Evolutionary conservation across 2,888 invertebrate genomes (phyloP).

Genomic region (Apamea anceps): DNA sequence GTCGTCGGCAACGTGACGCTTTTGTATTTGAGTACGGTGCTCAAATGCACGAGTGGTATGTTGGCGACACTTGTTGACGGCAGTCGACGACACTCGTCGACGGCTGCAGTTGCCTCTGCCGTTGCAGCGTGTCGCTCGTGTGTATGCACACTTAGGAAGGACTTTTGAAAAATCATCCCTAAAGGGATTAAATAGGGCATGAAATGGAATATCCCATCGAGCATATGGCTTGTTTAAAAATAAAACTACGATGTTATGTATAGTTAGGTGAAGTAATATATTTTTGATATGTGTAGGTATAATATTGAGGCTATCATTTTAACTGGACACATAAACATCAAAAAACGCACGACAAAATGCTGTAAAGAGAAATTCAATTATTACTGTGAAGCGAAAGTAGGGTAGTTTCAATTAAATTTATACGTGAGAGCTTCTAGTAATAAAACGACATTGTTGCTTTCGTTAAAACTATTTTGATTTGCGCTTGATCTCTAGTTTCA

Average conservation of each 20-base stretch:
- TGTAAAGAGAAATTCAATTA: constrained; percentile 49
- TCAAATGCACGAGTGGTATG: too few species aligned
- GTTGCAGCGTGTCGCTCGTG: neutral
- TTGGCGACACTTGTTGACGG: too few species aligned
- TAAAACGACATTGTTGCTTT: constrained; percentile 58
- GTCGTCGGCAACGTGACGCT: neutral
- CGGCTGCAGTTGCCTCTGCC: too few species aligned
- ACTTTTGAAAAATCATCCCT: neutral
- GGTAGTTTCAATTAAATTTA: constrained; percentile 56
- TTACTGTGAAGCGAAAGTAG: constrained; percentile 32
- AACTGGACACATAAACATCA: neutral
- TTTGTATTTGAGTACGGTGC: too few species aligned
- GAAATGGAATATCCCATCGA: neutral
- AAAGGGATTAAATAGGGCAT: neutral
- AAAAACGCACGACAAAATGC: constrained; percentile 1
- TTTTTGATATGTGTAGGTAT: neutral
- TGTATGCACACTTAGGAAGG: neutral
- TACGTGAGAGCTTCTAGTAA: constrained; percentile 30
- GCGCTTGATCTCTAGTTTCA: constrained; percentile 40
- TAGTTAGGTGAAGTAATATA: neutral
- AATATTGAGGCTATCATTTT: neutral
- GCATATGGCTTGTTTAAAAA: neutral
- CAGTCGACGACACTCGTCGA: too few species aligned
- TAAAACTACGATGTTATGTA: neutral
- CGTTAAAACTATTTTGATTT: constrained; percentile 62